Evolutionary conservation across 2,797 vertebrate species (phyloP).

Genomic region (Falco peregrinus): DNA sequence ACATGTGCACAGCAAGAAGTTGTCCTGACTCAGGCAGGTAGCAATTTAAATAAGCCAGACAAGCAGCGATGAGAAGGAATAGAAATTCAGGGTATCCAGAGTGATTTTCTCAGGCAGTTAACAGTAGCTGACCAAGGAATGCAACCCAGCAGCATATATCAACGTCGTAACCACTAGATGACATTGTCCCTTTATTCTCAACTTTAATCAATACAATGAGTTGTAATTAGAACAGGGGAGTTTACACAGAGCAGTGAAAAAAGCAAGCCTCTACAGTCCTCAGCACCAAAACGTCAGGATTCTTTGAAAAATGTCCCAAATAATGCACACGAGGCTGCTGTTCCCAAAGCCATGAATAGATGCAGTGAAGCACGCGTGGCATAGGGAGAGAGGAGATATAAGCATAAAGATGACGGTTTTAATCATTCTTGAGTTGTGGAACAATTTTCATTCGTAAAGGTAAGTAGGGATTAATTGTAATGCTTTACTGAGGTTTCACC

Average conservation of each 20-base stretch:
- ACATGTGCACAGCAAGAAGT: background rate
- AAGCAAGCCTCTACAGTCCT: background rate
- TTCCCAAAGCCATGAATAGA: background rate
- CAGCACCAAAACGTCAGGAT: background rate
- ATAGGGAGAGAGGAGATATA: background rate
- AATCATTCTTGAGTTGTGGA: background rate
- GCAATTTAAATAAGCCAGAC: background rate
- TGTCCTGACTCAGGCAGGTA: background rate
- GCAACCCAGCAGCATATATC: background rate
- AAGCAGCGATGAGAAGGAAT: background rate
- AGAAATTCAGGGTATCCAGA: background rate
- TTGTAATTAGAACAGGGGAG: background rate
- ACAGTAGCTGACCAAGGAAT: background rate
- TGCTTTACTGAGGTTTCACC: background rate
- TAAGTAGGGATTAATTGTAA: background rate
- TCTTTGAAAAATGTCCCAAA: background rate
- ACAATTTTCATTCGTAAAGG: background rate
- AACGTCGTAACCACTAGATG: background rate
- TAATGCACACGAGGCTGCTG: background rate
- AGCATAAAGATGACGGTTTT: background rate
- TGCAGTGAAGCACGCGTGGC: rapidly evolving
- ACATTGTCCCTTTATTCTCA: background rate
- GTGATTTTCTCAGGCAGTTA: background rate
- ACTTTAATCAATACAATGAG: background rate
- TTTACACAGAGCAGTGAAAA: background rate